These are phyloP conservation scores for Pachypsylla venusta DNA, from an alignment of 1,140 invertebrate genomes.

Conservation along the genomic window DNA sequence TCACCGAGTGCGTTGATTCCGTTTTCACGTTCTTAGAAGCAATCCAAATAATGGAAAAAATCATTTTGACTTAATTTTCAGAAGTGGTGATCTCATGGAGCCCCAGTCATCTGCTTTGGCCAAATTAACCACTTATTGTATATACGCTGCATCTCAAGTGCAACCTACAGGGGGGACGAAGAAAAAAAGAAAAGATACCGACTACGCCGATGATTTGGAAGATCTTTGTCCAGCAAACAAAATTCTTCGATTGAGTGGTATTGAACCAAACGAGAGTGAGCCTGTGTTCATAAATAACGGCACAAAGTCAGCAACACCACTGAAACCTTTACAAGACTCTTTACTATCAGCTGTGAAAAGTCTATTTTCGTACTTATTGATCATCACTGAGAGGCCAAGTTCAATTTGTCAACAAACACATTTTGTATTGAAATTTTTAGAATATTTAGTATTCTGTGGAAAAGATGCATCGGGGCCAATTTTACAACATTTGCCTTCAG, in stretches of 20 bases:
- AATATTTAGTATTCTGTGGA: slow-evolving; percentile 62
- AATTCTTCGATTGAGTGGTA: slow-evolving; percentile 20
- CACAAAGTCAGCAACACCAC: not conserved
- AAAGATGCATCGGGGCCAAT: slow-evolving; percentile 54
- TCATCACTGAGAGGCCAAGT: slow-evolving; percentile 54
- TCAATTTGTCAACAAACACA: slow-evolving; percentile 68
- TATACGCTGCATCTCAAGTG: slow-evolving; percentile 49
- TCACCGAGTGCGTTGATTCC: too few relatives aligned
- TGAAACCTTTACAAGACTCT: slow-evolving; percentile 36
- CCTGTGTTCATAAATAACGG: not conserved
- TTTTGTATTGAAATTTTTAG: slow-evolving; percentile 72
- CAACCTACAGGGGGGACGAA: not conserved
- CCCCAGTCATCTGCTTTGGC: slow-evolving; percentile 58
- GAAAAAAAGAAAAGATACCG: not conserved
- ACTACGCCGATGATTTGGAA: slow-evolving; percentile 18
- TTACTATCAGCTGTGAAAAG: slow-evolving; percentile 41
- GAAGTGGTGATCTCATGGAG: slow-evolving; percentile 48
- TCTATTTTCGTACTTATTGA: slow-evolving; percentile 53
- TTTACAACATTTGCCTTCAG: slow-evolving; percentile 63
- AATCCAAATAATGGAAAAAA: too few relatives aligned
- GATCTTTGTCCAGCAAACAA: slow-evolving; percentile 21
- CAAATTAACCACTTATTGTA: slow-evolving; percentile 55
- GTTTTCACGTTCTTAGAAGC: too few relatives aligned
- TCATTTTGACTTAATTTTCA: too few relatives aligned
- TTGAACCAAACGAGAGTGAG: not conserved